Evolutionary conservation across 2,797 vertebrate genomes (phyloP).

Genomic region (Typhlichthys subterraneus): DNA sequence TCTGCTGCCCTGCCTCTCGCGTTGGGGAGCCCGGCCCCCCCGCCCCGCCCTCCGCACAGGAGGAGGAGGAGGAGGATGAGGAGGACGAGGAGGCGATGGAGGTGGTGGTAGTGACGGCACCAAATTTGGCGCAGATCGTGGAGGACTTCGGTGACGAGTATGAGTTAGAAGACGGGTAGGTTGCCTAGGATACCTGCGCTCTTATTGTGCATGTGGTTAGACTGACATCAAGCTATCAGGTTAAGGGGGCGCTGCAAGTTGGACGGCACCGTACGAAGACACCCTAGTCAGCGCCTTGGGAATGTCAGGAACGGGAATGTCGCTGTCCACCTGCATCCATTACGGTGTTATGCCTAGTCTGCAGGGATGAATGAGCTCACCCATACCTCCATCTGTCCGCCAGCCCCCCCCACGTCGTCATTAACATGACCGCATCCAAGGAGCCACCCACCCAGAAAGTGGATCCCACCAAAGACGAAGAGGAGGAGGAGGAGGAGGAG

Average conservation of each 20-base stretch:
- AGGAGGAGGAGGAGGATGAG: constrained; percentile 79
- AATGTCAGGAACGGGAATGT: no score
- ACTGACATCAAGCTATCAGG: no score
- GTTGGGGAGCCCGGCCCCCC: constrained; percentile 58
- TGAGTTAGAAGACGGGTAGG: constrained; percentile 66
- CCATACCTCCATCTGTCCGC: constrained; percentile 26
- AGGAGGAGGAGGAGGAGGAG: constrained; percentile 77
- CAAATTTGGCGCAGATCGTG: constrained; percentile 78
- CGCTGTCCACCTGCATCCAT: constrained; percentile 59
- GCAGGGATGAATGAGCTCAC: constrained; percentile 59
- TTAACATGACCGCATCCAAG: constrained; percentile 62
- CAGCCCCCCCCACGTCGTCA: constrained; percentile 27
- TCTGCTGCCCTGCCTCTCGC: constrained; percentile 88
- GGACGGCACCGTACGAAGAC: no score
- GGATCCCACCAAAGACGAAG: constrained; percentile 81
- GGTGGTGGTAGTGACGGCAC: constrained; percentile 73
- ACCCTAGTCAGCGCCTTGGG: no score
- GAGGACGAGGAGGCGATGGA: constrained; percentile 51
- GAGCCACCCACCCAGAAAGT: constrained; percentile 70
- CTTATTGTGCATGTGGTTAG: no score
- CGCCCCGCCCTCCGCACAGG: constrained; percentile 66
- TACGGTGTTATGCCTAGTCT: constrained; percentile 48
- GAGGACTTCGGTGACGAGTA: constrained; percentile 62
- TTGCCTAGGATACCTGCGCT: background rate
- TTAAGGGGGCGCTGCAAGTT: no score